Evolutionary conservation across 2,797 vertebrate genomes (phyloP).

Genomic region (Chelonia mydas): DNA sequence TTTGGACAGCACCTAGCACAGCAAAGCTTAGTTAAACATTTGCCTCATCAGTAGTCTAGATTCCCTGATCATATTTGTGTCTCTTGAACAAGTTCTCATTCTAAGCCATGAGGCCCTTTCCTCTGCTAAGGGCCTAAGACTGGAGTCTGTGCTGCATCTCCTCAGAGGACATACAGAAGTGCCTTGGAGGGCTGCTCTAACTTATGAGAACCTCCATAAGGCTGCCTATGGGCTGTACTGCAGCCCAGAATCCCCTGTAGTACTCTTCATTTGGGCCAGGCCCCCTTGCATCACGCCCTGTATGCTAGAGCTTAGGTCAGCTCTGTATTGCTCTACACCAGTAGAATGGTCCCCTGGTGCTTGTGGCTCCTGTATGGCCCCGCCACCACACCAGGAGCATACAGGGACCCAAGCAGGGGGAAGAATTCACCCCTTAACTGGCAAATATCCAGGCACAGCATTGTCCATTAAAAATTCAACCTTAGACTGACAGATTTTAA

Average conservation of each 20-base stretch:
- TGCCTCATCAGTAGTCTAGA: background rate
- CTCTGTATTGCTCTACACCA: background rate
- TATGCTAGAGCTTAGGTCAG: background rate
- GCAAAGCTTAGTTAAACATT: background rate
- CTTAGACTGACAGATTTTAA: too few relatives aligned
- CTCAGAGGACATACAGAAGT: background rate
- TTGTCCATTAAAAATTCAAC: background rate
- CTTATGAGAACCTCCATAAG: background rate
- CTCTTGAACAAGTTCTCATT: background rate
- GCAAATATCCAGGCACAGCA: background rate
- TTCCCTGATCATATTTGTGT: background rate
- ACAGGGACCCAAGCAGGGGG: background rate
- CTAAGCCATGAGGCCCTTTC: background rate
- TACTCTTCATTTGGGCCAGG: background rate
- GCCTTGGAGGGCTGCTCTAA: background rate
- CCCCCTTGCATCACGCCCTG: background rate
- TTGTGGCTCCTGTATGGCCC: background rate
- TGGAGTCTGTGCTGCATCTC: background rate
- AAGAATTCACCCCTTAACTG: background rate
- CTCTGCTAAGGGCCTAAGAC: background rate
- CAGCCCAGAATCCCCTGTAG: accelerated
- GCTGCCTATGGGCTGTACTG: background rate
- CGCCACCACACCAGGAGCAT: background rate
- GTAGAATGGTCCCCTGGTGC: background rate
- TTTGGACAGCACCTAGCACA: background rate